Evolutionary conservation across 2,797 vertebrate genomes (phyloP).

Genomic region (Sebastes taczanowskii): DNA sequence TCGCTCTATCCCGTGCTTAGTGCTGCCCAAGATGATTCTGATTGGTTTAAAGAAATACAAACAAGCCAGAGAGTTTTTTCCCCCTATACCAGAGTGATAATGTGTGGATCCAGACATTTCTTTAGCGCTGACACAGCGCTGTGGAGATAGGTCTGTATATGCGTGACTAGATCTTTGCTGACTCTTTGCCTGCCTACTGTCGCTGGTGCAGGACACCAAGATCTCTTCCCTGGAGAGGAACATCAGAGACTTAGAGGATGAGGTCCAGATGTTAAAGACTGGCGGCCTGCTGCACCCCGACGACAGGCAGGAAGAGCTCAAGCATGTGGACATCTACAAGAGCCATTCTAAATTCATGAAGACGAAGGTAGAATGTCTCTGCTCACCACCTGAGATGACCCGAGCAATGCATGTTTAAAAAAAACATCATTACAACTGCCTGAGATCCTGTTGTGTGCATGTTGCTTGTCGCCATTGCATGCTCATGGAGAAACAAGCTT

Average conservation of each 20-base stretch:
- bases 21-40: not conserved
- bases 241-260: slow-evolving; percentile 98
- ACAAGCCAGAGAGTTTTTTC: not conserved
- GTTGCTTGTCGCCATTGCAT: slow-evolving; percentile 27
- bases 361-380: slow-evolving; percentile 89
- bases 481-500: not conserved
- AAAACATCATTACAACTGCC: not conserved
- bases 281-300: slow-evolving; percentile 91
- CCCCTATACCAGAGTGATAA: not conserved
- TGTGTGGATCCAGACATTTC: not conserved
- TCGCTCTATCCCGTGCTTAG: not conserved
- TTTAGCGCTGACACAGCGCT: not conserved
- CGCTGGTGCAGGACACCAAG: slow-evolving; percentile 92
- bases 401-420: slow-evolving; percentile 27
- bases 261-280: slow-evolving; percentile 98
- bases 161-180: slow-evolving; percentile 7
- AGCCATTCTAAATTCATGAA: slow-evolving; percentile 99
- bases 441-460: slow-evolving; percentile 5
- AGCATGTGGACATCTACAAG: slow-evolving; percentile 98
- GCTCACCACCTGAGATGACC: slow-evolving; percentile 46
- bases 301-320: slow-evolving; percentile 92
- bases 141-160: not conserved
- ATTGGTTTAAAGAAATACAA: not conserved
- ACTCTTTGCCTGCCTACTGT: slow-evolving; percentile 48
- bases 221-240: slow-evolving; percentile 97